phyloP scores from a whole-genome alignment of 2,888 invertebrate species.

The Coelogynopora nodosa region DNA sequence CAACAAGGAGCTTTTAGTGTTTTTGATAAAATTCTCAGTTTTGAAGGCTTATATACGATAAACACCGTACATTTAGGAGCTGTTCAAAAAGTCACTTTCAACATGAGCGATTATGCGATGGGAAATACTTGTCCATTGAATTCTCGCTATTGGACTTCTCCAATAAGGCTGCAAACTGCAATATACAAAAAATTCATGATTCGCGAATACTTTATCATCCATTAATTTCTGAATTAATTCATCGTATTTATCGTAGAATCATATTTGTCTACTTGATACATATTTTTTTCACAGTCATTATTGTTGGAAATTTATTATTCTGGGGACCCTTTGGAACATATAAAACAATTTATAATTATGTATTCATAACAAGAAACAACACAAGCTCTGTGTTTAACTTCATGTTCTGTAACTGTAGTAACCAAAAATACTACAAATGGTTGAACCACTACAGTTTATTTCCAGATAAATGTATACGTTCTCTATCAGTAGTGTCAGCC shows the following conservation, averaged over 20 bases:
- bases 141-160: not conserved
- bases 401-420: not conserved
- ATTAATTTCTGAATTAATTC: not conserved
- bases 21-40: not conserved
- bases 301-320: not conserved
- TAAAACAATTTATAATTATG: not conserved
- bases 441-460: not conserved
- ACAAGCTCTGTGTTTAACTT: not conserved
- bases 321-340: not conserved
- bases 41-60: not conserved
- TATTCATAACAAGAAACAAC: not conserved
- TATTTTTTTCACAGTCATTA: not conserved
- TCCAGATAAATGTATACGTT: not conserved
- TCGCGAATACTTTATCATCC: not conserved
- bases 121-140: not conserved
- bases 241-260: not conserved
- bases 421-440: not conserved
- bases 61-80: not conserved
- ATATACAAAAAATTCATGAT: not conserved
- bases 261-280: not conserved
- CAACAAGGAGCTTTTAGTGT: not conserved
- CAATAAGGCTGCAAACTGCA: not conserved
- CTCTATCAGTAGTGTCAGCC: not conserved
- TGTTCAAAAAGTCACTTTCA: not conserved
- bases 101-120: not conserved